Evolutionary conservation across 2,113 vertebrate species (phyloP).

Genomic region (Hoplias malabaricus): DNA sequence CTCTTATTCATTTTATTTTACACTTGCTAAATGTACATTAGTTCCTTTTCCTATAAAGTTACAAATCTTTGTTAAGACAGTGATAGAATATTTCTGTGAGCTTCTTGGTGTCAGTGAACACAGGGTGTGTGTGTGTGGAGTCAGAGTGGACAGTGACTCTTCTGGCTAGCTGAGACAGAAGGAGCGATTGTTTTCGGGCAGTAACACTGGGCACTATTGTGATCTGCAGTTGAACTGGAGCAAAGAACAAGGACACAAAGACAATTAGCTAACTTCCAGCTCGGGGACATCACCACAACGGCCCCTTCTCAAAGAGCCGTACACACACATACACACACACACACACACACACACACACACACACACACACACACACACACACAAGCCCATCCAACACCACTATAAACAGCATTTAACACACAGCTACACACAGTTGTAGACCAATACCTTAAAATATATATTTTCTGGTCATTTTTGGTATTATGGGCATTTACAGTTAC

Average conservation of each 20-base stretch:
- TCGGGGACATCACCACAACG: constrained; percentile 73
- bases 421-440: too few species aligned
- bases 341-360: too few species aligned
- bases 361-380: too few species aligned
- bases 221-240: constrained; percentile 77
- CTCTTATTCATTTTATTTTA: too few species aligned
- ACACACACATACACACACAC: constrained; percentile 30
- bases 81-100: not conserved
- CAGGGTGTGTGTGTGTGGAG: constrained; percentile 53
- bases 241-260: constrained; percentile 67
- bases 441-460: too few species aligned
- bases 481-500: too few species aligned
- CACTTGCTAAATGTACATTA: too few species aligned
- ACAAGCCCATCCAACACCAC: too few species aligned
- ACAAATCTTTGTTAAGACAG: too few species aligned
- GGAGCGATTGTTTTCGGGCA: constrained; percentile 73
- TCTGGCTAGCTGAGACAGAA: constrained; percentile 43
- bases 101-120: not conserved
- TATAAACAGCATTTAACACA: too few species aligned
- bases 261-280: constrained; percentile 79
- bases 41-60: too few species aligned
- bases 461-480: too few species aligned
- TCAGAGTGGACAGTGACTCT: constrained; percentile 73
- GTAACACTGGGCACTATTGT: constrained; percentile 85
- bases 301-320: constrained; percentile 60